Evolutionary conservation across 2,113 vertebrate genomes (phyloP).

Genomic region (Hystrix cristata): DNA sequence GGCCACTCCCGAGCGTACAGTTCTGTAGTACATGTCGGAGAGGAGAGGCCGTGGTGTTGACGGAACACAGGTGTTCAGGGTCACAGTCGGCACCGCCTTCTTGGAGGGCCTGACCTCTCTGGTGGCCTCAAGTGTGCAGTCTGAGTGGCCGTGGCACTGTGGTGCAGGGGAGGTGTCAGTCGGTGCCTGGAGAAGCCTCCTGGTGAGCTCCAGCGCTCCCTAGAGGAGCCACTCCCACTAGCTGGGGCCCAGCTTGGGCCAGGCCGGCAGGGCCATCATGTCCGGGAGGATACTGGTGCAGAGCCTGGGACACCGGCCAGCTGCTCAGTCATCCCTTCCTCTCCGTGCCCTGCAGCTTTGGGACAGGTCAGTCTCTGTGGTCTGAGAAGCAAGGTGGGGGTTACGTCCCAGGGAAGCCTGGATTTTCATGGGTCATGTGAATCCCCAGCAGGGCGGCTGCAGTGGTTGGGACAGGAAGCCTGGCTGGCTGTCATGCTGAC

Average conservation of each 20-base stretch:
- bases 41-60: background rate
- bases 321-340: fast-evolving
- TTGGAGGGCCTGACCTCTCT: background rate
- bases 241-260: background rate
- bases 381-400: background rate
- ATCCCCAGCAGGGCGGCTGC: background rate
- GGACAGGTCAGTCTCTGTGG: fast-evolving
- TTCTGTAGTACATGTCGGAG: background rate
- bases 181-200: background rate
- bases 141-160: background rate
- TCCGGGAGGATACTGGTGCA: background rate
- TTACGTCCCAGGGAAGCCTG: fast-evolving
- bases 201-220: background rate
- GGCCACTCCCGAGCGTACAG: background rate
- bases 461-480: background rate
- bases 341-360: background rate
- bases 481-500: background rate
- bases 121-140: fast-evolving
- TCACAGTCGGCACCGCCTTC: fast-evolving
- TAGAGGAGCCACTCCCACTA: background rate
- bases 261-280: no score
- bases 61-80: fast-evolving
- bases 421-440: background rate
- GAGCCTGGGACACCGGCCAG: fast-evolving
- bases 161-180: background rate